Conservation (phyloP, 2,113 vertebrate genomes). For the Oplegnathus fasciatus region DNA sequence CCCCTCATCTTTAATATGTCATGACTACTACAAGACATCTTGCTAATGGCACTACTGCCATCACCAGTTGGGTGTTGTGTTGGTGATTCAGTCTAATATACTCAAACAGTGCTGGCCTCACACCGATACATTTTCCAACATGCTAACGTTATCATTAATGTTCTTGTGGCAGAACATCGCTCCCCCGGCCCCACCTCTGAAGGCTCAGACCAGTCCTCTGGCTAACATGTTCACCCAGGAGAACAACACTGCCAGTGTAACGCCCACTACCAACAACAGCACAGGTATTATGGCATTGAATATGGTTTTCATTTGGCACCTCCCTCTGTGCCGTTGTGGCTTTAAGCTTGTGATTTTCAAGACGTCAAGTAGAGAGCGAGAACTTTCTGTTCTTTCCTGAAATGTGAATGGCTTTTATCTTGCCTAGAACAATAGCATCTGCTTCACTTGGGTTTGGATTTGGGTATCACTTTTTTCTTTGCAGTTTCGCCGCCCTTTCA, state of each 20-base stretch:
- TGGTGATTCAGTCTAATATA: neutral
- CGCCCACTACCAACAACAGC: conserved; percentile 41
- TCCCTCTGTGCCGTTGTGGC: neutral
- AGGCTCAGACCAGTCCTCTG: conserved; percentile 89
- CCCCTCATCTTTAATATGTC: neutral
- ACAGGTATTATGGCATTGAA: conserved; percentile 55
- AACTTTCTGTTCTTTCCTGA: neutral
- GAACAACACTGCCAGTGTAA: conserved; percentile 59
- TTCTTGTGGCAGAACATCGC: conserved; percentile 73
- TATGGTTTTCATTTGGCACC: neutral
- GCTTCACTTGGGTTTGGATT: neutral
- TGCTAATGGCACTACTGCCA: neutral
- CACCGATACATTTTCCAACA: neutral
- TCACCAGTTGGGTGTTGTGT: neutral
- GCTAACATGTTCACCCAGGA: conserved; percentile 92
- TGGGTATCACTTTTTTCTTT: neutral
- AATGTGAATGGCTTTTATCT: neutral
- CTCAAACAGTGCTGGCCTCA: neutral
- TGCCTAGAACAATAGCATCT: neutral
- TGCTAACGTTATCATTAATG: conserved; percentile 9
- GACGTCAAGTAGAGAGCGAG: too few relatives aligned
- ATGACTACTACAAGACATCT: neutral
- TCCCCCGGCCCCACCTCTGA: conserved; percentile 87
- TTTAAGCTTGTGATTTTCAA: conserved; percentile 5
- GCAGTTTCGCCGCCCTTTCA: neutral